Conservation (phyloP, 2,113 vertebrate species). For the Regulus satrapa region DNA sequence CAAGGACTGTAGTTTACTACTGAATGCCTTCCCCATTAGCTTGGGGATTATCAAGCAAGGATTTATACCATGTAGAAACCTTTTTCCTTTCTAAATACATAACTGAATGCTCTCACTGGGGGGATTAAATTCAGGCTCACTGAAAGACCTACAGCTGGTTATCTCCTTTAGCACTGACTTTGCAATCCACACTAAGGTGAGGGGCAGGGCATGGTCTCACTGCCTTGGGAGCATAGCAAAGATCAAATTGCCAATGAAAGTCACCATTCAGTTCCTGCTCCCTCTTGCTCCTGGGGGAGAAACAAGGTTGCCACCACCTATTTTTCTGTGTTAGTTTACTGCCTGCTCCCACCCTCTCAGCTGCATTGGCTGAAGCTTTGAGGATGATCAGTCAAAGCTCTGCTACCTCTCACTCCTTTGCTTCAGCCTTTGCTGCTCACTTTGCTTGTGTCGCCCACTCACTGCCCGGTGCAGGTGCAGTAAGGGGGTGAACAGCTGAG, state of each 20-base stretch:
- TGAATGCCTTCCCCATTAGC: slow-evolving; percentile 51
- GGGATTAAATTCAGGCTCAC: slow-evolving; percentile 53
- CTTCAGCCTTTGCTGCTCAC: not conserved
- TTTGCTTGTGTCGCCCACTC: not conserved
- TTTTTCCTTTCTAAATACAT: slow-evolving; percentile 59
- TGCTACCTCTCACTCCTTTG: accelerated
- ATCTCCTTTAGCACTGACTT: slow-evolving; percentile 48
- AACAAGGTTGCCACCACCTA: not conserved
- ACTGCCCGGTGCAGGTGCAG: not conserved
- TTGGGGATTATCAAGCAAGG: slow-evolving; percentile 61
- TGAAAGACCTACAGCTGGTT: slow-evolving; percentile 62
- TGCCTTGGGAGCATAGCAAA: not conserved
- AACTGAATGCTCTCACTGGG: slow-evolving; percentile 52
- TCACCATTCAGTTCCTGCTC: slow-evolving; percentile 21
- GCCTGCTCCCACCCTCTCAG: not conserved
- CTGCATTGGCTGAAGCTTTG: not conserved
- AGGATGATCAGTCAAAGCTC: not conserved
- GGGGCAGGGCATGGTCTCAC: slow-evolving; percentile 49
- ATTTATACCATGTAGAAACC: slow-evolving; percentile 55
- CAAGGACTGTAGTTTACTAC: slow-evolving; percentile 60
- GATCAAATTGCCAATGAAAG: slow-evolving; percentile 45
- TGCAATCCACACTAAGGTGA: slow-evolving; percentile 51
- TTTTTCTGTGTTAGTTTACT: not conserved
- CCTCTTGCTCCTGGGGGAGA: not conserved
- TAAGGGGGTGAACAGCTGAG: not conserved